Percentiles rank a stretch among this genome's conserved stretches.
These are phyloP conservation scores for Diadromus collaris DNA, from an alignment of 2,888 invertebrate genomes.

Conservation along the genomic window DNA sequence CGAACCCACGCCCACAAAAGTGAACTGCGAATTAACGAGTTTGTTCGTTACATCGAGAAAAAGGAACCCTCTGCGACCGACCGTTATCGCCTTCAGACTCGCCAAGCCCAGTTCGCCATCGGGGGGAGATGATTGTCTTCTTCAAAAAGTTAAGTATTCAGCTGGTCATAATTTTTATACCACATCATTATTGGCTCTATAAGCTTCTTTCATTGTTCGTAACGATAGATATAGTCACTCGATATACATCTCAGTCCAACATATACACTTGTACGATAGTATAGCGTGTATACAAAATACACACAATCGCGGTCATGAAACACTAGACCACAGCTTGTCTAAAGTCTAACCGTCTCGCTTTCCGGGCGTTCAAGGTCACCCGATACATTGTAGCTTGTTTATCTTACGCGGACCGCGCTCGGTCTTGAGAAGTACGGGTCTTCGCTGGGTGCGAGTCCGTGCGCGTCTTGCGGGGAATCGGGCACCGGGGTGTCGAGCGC, in stretches of 20 bases:
- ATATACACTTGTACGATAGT: neutral
- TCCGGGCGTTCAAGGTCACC: too few relatives aligned
- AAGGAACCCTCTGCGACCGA: too few relatives aligned
- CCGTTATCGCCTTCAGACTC: neutral
- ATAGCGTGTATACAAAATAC: neutral
- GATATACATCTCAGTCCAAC: neutral
- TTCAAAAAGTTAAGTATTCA: conserved; percentile 31
- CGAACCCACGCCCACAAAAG: conserved; percentile 84
- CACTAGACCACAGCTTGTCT: neutral
- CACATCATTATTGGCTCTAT: neutral
- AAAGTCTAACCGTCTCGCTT: too few relatives aligned
- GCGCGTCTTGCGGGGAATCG: neutral
- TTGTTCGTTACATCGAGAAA: too few relatives aligned
- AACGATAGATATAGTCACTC: neutral
- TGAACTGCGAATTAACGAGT: conserved; percentile 51
- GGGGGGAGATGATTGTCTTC: conserved; percentile 17
- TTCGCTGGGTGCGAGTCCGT: conserved; percentile 21
- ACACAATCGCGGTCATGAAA: conserved; percentile 1
- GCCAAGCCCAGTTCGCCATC: conserved; percentile 25
- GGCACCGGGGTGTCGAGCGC: conserved; percentile 8
- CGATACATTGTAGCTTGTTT: conserved; percentile 8
- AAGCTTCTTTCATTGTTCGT: neutral
- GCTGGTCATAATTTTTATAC: conserved; percentile 12
- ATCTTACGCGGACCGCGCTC: conserved; percentile 14
- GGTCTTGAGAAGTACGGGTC: neutral